These are phyloP conservation scores for Thecocarcelia acutangulata DNA, from an alignment of 2,888 invertebrate genomes.

Conservation along the genomic window DNA sequence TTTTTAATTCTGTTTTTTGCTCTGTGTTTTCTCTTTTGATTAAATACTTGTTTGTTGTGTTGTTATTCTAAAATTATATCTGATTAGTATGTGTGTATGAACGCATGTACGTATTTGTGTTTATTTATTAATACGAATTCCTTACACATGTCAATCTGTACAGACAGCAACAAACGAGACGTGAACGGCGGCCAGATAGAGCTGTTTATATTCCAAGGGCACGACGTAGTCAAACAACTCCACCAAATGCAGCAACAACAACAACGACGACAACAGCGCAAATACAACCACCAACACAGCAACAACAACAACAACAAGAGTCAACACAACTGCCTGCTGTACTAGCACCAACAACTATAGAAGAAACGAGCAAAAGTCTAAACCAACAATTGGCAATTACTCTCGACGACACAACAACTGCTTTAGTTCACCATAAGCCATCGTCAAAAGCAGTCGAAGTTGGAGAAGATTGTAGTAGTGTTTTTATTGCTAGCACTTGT, in stretches of 20 bases:
- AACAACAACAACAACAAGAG: conserved; percentile 58
- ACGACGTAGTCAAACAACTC: conserved; percentile 82
- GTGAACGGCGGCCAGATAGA: conserved; percentile 87
- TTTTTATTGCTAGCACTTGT: conserved; percentile 57
- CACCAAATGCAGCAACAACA: too few relatives aligned
- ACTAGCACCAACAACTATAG: conserved; percentile 50
- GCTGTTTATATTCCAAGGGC: conserved; percentile 91
- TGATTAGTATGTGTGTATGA: conserved; percentile 13
- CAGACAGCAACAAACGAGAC: conserved; percentile 77
- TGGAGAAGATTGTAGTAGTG: conserved; percentile 46
- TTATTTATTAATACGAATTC: conserved; percentile 24
- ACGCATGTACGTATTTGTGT: too few relatives aligned
- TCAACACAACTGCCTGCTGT: conserved; percentile 56
- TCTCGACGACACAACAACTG: conserved; percentile 71
- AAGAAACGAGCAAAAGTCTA: conserved; percentile 67
- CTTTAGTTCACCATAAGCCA: conserved; percentile 68
- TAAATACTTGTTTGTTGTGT: conserved; percentile 70
- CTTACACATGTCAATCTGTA: conserved; percentile 55
- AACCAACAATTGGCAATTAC: conserved; percentile 72
- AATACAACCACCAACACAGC: conserved; percentile 64
- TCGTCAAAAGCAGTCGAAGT: conserved; percentile 75
- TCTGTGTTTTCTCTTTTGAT: conserved; percentile 36
- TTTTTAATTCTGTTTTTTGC: conserved; percentile 11
- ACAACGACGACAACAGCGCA: conserved; percentile 71
- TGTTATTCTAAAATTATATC: conserved; percentile 68